phyloP scores from a whole-genome alignment of 2,888 invertebrate species.

The Ophioninae sp. region DNA sequence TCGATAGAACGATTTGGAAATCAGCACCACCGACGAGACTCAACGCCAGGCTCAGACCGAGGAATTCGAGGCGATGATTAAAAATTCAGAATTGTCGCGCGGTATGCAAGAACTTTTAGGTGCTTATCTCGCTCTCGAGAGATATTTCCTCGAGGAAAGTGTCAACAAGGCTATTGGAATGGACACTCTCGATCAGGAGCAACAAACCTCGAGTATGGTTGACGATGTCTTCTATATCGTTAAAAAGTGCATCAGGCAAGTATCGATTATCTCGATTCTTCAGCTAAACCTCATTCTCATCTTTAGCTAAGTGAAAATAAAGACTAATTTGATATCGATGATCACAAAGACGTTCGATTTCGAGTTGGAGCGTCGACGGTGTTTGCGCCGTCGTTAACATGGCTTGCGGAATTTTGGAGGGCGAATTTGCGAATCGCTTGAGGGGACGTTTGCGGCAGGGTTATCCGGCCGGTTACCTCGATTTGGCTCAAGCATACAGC shows the following conservation, averaged over 20 bases:
- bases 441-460: slow-evolving; percentile 89
- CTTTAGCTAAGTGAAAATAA: background rate
- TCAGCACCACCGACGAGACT: slow-evolving; percentile 82
- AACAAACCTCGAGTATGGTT: slow-evolving; percentile 93
- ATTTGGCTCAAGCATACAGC: slow-evolving; percentile 91
- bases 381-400: slow-evolving; percentile 98
- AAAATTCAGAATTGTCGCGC: slow-evolving; percentile 87
- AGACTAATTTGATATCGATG: background rate
- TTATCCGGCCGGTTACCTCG: slow-evolving; percentile 90
- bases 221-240: slow-evolving; percentile 99
- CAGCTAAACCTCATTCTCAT: background rate
- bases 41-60: slow-evolving; percentile 81
- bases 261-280: no score
- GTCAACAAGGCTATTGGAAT: slow-evolving; percentile 94
- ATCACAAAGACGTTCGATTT: slow-evolving; percentile 89
- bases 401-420: slow-evolving; percentile 93
- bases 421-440: slow-evolving; percentile 89
- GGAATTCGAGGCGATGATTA: slow-evolving; percentile 86
- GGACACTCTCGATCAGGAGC: slow-evolving; percentile 88
- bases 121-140: slow-evolving; percentile 94
- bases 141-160: slow-evolving; percentile 97
- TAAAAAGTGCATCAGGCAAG: slow-evolving; percentile 93
- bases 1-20: slow-evolving; percentile 85
- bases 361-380: slow-evolving; percentile 95
- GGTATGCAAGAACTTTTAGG: slow-evolving; percentile 92